Conservation (phyloP, 2,113 vertebrate species). For the Pipa parva region DNA sequence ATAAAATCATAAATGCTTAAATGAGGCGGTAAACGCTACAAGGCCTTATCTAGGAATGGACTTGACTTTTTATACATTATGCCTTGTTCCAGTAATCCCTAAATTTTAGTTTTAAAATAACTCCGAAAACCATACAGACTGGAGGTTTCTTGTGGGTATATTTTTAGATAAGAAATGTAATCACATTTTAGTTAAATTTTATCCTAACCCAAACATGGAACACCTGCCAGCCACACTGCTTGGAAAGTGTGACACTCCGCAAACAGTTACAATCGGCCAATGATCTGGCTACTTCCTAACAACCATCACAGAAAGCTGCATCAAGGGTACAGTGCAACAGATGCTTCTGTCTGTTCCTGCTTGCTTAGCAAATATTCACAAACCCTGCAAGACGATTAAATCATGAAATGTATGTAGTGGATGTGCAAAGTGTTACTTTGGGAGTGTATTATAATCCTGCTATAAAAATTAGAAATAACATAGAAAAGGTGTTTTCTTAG, state of each 20-base stretch:
- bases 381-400: neutral
- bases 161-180: neutral
- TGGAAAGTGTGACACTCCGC: constrained; percentile 19
- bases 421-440: neutral
- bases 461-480: no score
- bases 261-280: constrained; percentile 8
- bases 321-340: neutral
- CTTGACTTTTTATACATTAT: no score
- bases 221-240: neutral
- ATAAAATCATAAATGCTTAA: no score
- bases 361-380: constrained; percentile 10
- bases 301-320: constrained; percentile 10
- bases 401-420: neutral
- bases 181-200: neutral
- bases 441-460: neutral
- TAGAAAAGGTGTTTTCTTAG: no score
- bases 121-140: neutral
- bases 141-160: neutral
- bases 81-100: no score
- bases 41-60: no score
- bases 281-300: constrained; percentile 19
- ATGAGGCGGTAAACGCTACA: no score
- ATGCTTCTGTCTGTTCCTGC: constrained; percentile 1
- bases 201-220: neutral
- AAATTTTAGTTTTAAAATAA: neutral